These are phyloP conservation scores for Andinoacara biseriatus DNA, from an alignment of 2,113 vertebrate genomes.

Conservation along the genomic window DNA sequence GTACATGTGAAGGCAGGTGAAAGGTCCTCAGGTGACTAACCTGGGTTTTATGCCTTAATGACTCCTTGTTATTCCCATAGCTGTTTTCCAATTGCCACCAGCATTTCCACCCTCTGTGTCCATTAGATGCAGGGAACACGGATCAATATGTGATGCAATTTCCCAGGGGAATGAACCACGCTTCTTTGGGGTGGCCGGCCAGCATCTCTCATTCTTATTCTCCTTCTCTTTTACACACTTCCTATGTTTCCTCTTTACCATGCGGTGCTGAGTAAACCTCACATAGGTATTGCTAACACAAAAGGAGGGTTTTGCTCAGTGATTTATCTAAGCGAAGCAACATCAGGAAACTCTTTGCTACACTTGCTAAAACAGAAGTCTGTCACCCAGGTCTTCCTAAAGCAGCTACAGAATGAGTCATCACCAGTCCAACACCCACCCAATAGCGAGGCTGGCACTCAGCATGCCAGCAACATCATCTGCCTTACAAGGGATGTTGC, in stretches of 20 bases:
- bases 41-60: constrained; percentile 75
- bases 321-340: constrained; percentile 45
- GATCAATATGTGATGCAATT: constrained; percentile 76
- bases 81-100: constrained; percentile 73
- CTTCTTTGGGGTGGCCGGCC: constrained; percentile 50
- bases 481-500: constrained; percentile 60
- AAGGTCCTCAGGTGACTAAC: constrained; percentile 69
- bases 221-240: background rate
- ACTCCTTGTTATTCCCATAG: constrained; percentile 74
- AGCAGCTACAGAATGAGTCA: constrained; percentile 66
- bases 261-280: constrained; percentile 35
- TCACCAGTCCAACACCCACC: constrained; percentile 56
- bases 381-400: constrained; percentile 53
- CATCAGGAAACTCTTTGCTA: constrained; percentile 47
- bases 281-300: constrained; percentile 34
- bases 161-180: constrained; percentile 58
- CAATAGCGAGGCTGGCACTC: constrained; percentile 44
- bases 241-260: background rate
- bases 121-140: constrained; percentile 67
- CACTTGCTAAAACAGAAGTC: constrained; percentile 46
- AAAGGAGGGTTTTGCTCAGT: constrained; percentile 31
- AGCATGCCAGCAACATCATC: constrained; percentile 64
- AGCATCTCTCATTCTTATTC: constrained; percentile 3
- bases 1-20: constrained; percentile 54
- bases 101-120: constrained; percentile 65